Evolutionary conservation across 2,888 invertebrate genomes (phyloP), one percentile per base, ranked within the genome.

Genomic region (Penaeus monodon): DNA sequence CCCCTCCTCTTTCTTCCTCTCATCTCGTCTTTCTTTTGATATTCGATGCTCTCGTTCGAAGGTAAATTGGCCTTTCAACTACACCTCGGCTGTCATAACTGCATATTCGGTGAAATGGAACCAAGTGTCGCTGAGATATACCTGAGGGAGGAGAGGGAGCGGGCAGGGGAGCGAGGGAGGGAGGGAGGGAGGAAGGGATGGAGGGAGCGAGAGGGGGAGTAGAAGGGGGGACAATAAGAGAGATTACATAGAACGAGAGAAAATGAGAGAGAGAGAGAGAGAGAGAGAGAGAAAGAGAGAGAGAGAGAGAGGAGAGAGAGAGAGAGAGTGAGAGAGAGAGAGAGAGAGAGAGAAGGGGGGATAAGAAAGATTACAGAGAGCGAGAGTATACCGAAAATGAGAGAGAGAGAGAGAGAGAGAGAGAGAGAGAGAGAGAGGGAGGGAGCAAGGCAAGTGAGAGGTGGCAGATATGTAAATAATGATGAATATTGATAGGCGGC

Each of bases 1-100:
- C 73, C 33, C 73, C 24, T 33, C 33, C 73, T 73, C 73, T 73
- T 33, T 70, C 70, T 70, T 33, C 33, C 70, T 27, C 70, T 70
- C 70, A 29, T 33, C 33, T 33, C 33, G 20, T 27, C 73, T 73
- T n/a, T 24, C 73, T 68, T 29, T 68, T 29, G n/a, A n/a, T 44
- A 29, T 73, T 20, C 73, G 22, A 73, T 20, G 33, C 73, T 33
- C 73, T 33, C 29, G 29, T 24, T 70, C 70, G 29, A 70, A 27
- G 33, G 33, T 73, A 44, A 44, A 44, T 44, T 44, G 44, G 44
- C 10, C 44, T 44, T 44, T 44, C 44, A 44, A 44, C 10, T 44
- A 10, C 44, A 44, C 44, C 44, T 44, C 44, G 1, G 44, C 44
- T 44, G 44, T 44, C 44, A 44, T 44, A 44, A 44, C 44, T 44